Conservation (phyloP, 2,797 vertebrate species). For the Poecile montanus region DNA sequence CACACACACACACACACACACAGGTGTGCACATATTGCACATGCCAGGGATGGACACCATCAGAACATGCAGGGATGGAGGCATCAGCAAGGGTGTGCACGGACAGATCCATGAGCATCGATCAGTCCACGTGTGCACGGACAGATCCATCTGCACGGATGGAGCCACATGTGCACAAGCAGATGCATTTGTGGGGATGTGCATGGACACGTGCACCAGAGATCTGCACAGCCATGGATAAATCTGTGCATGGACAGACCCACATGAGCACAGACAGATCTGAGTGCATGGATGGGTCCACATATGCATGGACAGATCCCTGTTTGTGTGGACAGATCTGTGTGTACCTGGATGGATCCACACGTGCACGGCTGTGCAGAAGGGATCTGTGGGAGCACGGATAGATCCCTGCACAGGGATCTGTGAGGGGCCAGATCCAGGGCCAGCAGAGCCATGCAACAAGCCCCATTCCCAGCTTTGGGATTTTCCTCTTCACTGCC, state of each 20-base stretch:
- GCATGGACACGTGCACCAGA: accelerated
- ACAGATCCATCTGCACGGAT: accelerated
- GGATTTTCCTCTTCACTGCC: background rate
- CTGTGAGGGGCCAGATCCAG: accelerated
- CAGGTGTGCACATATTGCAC: accelerated
- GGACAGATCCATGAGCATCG: background rate
- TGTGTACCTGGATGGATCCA: no score
- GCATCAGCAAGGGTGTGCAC: background rate
- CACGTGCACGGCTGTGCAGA: accelerated
- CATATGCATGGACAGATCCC: accelerated
- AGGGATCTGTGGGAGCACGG: background rate
- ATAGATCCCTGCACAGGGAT: background rate
- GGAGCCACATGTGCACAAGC: background rate
- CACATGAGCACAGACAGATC: background rate
- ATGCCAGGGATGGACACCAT: background rate
- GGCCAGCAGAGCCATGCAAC: background rate
- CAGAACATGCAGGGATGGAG: background rate
- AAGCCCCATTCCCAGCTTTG: background rate
- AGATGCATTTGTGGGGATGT: no score
- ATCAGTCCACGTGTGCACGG: background rate
- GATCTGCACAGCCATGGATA: background rate
- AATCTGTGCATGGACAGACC: background rate
- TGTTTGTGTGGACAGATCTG: accelerated
- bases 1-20: accelerated
- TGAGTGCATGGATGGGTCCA: background rate